Percentiles rank a stretch among this genome's conserved stretches.
Conservation (phyloP, 2,113 vertebrate genomes). For the Lonchura striata region DNA sequence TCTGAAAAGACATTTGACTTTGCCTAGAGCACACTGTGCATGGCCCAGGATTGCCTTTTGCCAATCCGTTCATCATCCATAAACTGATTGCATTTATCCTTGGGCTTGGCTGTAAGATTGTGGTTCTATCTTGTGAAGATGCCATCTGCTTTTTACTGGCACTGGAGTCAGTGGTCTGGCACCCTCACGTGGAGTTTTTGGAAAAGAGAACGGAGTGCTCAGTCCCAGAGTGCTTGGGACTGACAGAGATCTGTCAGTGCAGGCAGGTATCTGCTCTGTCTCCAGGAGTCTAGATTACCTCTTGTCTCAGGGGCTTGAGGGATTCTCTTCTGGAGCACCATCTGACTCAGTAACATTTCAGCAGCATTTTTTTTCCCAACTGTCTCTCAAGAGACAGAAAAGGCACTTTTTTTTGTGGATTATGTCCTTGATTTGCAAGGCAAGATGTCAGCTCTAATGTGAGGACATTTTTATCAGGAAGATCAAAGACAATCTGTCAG, state of each 20-base stretch:
- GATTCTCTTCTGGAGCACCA: background rate
- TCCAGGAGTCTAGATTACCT: background rate
- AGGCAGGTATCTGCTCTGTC: background rate
- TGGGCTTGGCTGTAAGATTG: background rate
- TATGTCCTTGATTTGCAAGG: background rate
- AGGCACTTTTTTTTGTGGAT: background rate
- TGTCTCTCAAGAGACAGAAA: background rate
- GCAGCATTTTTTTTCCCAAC: background rate
- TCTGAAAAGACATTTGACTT: slow-evolving; percentile 7
- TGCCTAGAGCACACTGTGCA: background rate
- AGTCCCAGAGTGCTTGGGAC: background rate
- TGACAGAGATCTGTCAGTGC: background rate
- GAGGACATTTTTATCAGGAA: background rate
- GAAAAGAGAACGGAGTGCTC: background rate
- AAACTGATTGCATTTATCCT: slow-evolving; percentile 23
- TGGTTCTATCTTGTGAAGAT: background rate
- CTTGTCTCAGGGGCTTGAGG: background rate
- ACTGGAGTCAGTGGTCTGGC: background rate
- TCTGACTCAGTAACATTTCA: background rate
- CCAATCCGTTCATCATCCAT: background rate
- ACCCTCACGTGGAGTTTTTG: background rate
- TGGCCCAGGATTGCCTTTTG: background rate
- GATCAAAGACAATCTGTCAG: background rate
- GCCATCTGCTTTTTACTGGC: background rate
- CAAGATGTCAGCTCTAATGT: background rate